Evolutionary conservation across 2,888 invertebrate species (phyloP).

Genomic region (Halictus ligatus): DNA sequence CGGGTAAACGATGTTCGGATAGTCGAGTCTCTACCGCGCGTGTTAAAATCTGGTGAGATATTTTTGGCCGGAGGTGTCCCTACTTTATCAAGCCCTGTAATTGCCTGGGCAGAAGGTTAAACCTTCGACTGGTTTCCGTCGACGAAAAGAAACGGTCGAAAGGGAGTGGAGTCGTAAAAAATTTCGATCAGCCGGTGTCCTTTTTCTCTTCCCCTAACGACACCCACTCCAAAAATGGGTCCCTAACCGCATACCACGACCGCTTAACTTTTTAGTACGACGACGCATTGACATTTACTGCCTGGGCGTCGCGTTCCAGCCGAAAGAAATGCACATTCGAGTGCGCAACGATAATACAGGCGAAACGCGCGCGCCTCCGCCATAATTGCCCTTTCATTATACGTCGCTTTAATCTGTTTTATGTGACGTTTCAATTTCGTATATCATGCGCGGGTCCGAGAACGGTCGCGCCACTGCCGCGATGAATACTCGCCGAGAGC

Average conservation of each 20-base stretch:
- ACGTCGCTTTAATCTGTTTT: conserved; percentile 53
- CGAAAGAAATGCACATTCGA: conserved; percentile 13
- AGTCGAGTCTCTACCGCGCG: neutral
- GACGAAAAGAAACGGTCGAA: conserved; percentile 28
- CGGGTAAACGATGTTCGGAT: neutral
- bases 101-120: conserved; percentile 17
- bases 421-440: conserved; percentile 65
- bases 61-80: conserved; percentile 15
- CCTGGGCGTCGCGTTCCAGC: conserved; percentile 2
- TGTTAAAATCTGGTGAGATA: neutral
- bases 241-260: conserved; percentile 36
- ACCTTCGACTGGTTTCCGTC: conserved; percentile 28
- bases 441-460: conserved; percentile 40
- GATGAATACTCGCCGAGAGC: neutral
- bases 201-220: conserved; percentile 15
- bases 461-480: neutral
- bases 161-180: conserved; percentile 25
- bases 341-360: conserved; percentile 35
- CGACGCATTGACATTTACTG: conserved; percentile 43
- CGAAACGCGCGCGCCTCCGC: conserved; percentile 24
- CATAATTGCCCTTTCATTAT: conserved; percentile 63
- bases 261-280: conserved; percentile 47
- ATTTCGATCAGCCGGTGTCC: conserved; percentile 13
- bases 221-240: conserved; percentile 31
- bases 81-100: conserved; percentile 22